Base-by-base conservation (phyloP, 2,797 vertebrate genomes). In the Phaenicophaeus curvirostris region DNA sequence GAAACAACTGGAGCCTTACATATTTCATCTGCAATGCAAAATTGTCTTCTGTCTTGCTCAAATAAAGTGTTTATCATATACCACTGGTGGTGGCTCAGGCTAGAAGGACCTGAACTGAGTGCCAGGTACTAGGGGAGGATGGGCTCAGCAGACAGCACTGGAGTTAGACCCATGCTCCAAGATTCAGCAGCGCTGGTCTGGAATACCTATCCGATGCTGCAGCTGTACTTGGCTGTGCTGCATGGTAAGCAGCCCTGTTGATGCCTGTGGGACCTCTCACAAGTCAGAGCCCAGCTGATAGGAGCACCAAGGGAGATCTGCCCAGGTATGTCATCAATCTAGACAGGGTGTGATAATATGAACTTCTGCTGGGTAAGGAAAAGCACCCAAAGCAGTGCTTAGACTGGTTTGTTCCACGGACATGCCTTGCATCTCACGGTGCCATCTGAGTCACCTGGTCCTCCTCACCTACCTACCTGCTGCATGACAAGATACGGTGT, bases 361-460 rank as follows among this genome's bases (percentile, higher is more conserved):
- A 46, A 20, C 8, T 75, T 71, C 42, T 39, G 48, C 17, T 0
- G 0, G 50, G 50, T 31, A 74, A 72, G 17, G 25, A 15, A 35
- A 73, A 63, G 16, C 15, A 42, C 37, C 15, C 20, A 48, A 6
- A 0, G 0, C 2, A 2, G 12, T 61, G 24, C 19, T 53, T 24
- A 19, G 33, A 48, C 33, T 84, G 61, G 50, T 27, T 68, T 27
- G 53, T 31, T 73, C 55, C 48, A 23, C 3, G 24, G 33, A 33
- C 46, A 57, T 16, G 57, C 24, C 41, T 65, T 11, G 62, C 15
- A 19, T n/a, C 41, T 62, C 31, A 21, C 0, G 3, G 48, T 21
- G 33, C 46, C 4, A 2, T 14, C 31, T 72, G 23, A 28, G 17
- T 53, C 15, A 16, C 9, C 24, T 61, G 51, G 20, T 31, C 42